Conservation (phyloP, 2,797 vertebrate species). For the Masticophis lateralis region DNA sequence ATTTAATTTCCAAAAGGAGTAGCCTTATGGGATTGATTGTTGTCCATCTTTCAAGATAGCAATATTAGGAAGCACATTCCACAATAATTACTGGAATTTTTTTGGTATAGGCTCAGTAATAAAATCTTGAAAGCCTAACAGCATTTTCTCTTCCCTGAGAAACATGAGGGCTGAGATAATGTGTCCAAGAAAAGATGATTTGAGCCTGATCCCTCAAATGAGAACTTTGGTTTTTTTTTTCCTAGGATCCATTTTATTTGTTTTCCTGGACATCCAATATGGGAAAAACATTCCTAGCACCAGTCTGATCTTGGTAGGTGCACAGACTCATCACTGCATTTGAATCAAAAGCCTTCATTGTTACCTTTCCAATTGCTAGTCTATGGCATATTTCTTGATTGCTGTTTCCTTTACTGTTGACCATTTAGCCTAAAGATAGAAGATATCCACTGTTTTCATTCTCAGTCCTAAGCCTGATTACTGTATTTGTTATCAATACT, state of each 20-base stretch:
- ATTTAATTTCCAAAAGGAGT: not conserved
- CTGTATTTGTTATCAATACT: not conserved
- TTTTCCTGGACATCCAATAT: not conserved
- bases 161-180: not conserved
- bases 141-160: not conserved
- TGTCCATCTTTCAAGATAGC: not conserved
- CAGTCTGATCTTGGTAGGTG: not conserved
- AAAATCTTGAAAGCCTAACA: not conserved
- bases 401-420: not conserved
- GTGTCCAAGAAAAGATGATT: not conserved
- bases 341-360: not conserved
- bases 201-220: not conserved
- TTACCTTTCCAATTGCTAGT: not conserved
- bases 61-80: not conserved
- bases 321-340: not conserved
- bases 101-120: not conserved
- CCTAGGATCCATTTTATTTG: not conserved
- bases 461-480: not conserved
- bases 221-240: not conserved
- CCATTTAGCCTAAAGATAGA: not conserved
- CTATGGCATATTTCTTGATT: not conserved
- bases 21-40: not conserved
- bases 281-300: not conserved
- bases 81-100: not conserved
- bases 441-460: not conserved